phyloP scores from a whole-genome alignment of 1,140 invertebrate genomes.

The Sycophila sp. region DNA sequence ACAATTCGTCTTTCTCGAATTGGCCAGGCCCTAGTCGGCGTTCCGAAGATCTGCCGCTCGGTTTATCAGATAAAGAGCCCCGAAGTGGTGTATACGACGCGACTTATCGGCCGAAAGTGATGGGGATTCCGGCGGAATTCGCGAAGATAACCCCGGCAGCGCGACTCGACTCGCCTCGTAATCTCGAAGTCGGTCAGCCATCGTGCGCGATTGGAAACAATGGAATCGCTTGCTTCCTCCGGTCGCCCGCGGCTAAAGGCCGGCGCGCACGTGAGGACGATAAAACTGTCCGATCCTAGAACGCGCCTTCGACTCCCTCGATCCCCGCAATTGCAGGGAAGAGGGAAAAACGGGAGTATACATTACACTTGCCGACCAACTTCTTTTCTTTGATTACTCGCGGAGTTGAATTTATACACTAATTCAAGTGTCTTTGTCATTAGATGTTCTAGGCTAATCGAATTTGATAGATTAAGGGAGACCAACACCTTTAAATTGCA shows the following conservation, averaged over 20 bases:
- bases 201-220: slow-evolving; percentile 47
- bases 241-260: slow-evolving; percentile 29
- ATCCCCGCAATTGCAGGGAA: not conserved
- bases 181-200: slow-evolving; percentile 29
- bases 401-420: too few relatives aligned
- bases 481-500: too few relatives aligned
- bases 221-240: slow-evolving; percentile 32
- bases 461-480: too few relatives aligned
- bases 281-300: slow-evolving; percentile 46
- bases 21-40: slow-evolving; percentile 13
- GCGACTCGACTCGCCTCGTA: slow-evolving; percentile 25
- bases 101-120: slow-evolving; percentile 44
- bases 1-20: slow-evolving; percentile 33
- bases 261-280: slow-evolving; percentile 39
- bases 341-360: too few relatives aligned
- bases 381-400: too few relatives aligned
- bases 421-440: too few relatives aligned
- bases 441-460: too few relatives aligned
- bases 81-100: slow-evolving; percentile 2
- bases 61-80: slow-evolving; percentile 11
- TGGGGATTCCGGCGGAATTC: slow-evolving; percentile 46
- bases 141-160: slow-evolving; percentile 37
- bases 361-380: too few relatives aligned
- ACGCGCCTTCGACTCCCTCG: not conserved
- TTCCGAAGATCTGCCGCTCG: slow-evolving; percentile 39